Base-by-base conservation (phyloP, 2,888 invertebrate species). In the Athrips mouffetella region DNA sequence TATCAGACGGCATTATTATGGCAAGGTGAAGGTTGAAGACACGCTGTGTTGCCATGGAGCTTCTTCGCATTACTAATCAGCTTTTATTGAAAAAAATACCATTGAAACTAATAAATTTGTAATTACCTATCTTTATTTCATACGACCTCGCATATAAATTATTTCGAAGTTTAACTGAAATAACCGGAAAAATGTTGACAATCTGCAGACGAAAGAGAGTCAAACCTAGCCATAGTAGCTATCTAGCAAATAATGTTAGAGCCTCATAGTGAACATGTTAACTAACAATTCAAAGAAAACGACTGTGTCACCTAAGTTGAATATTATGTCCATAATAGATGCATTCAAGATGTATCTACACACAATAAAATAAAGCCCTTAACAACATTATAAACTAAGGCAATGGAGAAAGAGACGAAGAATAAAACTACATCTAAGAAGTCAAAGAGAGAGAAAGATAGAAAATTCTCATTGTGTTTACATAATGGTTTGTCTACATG, bases 401-500 rank as follows among this genome's bases (percentile, higher is more conserved):
- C 73, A 70, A 77, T 71, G 59, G 53, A 63, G 73, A 80, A 71
- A 61, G 70, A 69, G 66, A 73, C 50, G 57, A 62, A 57, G 65
- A 65, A 60, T 67, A 63, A 64, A 63, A 64, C 48, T 58, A 47
- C 52, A 60, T 73, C 71, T 72, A 59, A 60, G 53, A 65, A 60
- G 53, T 51, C 59, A 54, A 55, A 52, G 65, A 52, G 54, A 47
- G 71, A 73, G 56, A 58, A 65, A 60, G 79, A 73, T 64, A 60
- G 61, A 60, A 55, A 61, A 62, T 70, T 62, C 53, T 72, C 76
- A 83, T 87, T 86, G 87, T 87, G 70, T 78, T 69, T 70, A 71
- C 73, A 87, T 82, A 85, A 85, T 81, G 66, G 78, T 77, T 70
- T 83, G 80, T 81, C 80, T 80, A 78, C 82, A 82, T 76, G 78